phyloP scores from a whole-genome alignment of 2,113 vertebrate species.

The Martes martes region DNA sequence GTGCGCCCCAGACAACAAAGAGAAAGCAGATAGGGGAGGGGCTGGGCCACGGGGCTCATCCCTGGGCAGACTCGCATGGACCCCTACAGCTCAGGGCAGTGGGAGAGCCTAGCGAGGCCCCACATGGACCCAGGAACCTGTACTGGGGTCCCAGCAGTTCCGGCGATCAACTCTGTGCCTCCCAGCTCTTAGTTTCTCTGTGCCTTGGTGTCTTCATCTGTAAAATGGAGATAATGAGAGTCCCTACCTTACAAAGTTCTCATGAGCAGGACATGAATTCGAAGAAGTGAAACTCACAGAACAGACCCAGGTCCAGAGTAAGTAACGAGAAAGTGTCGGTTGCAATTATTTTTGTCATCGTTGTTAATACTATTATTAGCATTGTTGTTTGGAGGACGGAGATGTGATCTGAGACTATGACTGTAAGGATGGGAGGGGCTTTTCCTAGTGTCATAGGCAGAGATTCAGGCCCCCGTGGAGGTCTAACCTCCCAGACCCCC shows the following conservation, averaged over 20 bases:
- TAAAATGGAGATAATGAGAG: neutral
- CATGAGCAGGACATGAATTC: neutral
- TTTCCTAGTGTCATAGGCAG: neutral
- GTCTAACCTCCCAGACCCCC: neutral
- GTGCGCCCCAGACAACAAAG: neutral
- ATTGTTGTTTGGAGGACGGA: neutral
- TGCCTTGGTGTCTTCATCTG: neutral
- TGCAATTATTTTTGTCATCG: neutral
- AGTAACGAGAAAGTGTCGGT: neutral
- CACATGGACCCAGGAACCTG: neutral
- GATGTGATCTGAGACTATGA: neutral
- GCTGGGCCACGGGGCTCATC: neutral
- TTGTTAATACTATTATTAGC: neutral
- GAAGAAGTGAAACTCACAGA: neutral
- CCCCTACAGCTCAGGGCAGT: accelerated
- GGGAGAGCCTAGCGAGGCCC: neutral
- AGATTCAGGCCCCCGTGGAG: neutral
- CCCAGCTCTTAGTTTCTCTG: neutral
- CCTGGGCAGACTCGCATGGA: neutral
- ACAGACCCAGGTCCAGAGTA: neutral
- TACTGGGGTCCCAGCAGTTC: neutral
- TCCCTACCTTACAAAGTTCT: neutral
- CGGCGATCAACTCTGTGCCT: neutral
- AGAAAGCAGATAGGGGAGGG: neutral
- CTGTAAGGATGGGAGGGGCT: neutral